These are phyloP conservation scores for Pachliopta kotzebuea DNA, from an alignment of 2,888 invertebrate genomes.

Conservation along the genomic window DNA sequence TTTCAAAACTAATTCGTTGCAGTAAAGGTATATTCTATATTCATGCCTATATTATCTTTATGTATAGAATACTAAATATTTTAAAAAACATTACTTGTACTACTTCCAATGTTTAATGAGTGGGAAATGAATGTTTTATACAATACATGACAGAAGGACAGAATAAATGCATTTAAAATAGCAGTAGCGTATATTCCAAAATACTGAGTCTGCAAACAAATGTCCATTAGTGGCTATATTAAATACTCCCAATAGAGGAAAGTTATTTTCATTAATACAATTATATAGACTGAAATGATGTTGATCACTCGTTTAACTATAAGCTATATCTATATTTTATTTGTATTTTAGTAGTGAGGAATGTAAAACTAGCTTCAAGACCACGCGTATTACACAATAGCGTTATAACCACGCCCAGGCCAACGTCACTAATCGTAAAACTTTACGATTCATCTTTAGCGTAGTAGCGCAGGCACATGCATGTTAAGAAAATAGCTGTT, in stretches of 20 bases:
- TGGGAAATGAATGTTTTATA: too few relatives aligned
- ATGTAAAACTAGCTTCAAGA: background rate
- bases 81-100: too few relatives aligned
- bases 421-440: slow-evolving; percentile 50
- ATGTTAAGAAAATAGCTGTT: slow-evolving; percentile 64
- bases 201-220: too few relatives aligned
- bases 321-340: background rate
- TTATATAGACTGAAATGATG: too few relatives aligned
- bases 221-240: too few relatives aligned
- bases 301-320: background rate
- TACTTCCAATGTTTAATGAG: too few relatives aligned
- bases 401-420: slow-evolving; percentile 40
- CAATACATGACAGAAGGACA: too few relatives aligned
- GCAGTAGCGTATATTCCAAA: too few relatives aligned
- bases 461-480: slow-evolving; percentile 36
- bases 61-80: background rate
- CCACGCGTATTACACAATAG: slow-evolving; percentile 12
- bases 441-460: slow-evolving; percentile 55
- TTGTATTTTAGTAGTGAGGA: background rate
- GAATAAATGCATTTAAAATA: too few relatives aligned
- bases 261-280: too few relatives aligned
- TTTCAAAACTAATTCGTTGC: background rate
- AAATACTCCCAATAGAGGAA: too few relatives aligned
- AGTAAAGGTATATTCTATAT: background rate
- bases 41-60: background rate